Evolutionary conservation across 1,140 invertebrate genomes (phyloP).

Genomic region (Pissodes strobi): DNA sequence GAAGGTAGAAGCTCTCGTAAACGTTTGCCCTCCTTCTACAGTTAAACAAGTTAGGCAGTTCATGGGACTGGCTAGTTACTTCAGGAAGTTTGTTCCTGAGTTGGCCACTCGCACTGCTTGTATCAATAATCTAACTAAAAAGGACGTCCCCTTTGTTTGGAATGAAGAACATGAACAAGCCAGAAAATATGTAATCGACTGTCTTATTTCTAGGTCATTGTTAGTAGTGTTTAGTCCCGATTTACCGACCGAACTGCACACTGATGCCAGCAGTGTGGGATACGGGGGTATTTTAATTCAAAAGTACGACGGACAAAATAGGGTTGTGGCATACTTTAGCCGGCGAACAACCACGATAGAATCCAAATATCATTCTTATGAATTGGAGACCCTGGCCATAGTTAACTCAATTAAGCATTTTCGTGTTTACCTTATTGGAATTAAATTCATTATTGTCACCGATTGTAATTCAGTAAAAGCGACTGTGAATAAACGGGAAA

Average conservation of each 20-base stretch:
- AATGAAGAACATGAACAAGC: slow-evolving; percentile 39
- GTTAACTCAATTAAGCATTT: too few species aligned
- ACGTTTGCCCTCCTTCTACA: slow-evolving; percentile 39
- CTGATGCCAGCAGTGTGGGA: slow-evolving; percentile 46
- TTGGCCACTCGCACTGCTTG: slow-evolving; percentile 48
- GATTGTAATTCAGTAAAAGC: too few species aligned
- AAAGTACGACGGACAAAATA: slow-evolving; percentile 27
- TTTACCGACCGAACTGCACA: slow-evolving; percentile 49
- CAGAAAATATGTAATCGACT: slow-evolving; percentile 40
- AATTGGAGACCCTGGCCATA: too few species aligned
- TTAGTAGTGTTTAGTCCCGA: slow-evolving; percentile 13
- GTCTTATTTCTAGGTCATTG: too few species aligned
- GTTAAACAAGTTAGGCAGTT: slow-evolving; percentile 48
- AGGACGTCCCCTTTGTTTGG: slow-evolving; percentile 41
- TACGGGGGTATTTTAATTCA: slow-evolving; percentile 52
- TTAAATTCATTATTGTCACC: too few species aligned
- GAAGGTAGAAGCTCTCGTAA: slow-evolving; percentile 42
- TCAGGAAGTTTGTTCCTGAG: slow-evolving; percentile 45
- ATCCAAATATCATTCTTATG: too few species aligned
- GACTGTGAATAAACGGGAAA: too few species aligned
- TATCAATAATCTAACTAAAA: slow-evolving; percentile 46
- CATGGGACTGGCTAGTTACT: slow-evolving; percentile 45
- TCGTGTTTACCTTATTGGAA: too few species aligned
- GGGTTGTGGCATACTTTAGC: slow-evolving; percentile 49
- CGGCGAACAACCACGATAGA: slow-evolving; percentile 43